Conservation (phyloP, 2,113 vertebrate species). For the Oncorhynchus mykiss region DNA sequence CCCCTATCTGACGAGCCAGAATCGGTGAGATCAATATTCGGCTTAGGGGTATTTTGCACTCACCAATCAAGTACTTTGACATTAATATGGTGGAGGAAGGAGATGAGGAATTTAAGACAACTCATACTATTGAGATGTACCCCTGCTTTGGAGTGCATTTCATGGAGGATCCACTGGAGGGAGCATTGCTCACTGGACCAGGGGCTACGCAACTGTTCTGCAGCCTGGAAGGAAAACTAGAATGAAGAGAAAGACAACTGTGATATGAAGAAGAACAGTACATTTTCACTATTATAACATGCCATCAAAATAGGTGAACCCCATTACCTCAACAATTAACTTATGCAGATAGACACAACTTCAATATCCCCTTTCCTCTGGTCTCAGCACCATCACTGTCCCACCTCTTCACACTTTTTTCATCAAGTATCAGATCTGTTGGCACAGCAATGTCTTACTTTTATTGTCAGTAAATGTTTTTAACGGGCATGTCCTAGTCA, state of each 20-base stretch:
- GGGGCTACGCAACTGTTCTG: background rate
- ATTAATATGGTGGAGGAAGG: background rate
- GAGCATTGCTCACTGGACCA: conserved; percentile 1
- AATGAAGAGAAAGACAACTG: background rate
- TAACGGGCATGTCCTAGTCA: background rate
- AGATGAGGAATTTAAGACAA: background rate
- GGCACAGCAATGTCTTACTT: too few relatives aligned
- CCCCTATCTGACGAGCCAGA: too few relatives aligned
- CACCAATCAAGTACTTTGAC: background rate
- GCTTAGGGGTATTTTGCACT: too few relatives aligned
- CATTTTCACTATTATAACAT: background rate
- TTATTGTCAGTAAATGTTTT: background rate
- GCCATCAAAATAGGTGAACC: background rate
- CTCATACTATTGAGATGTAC: background rate
- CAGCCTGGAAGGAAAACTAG: background rate
- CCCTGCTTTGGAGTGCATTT: conserved; percentile 16
- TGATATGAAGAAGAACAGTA: background rate
- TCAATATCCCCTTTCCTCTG: background rate
- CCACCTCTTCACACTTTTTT: background rate
- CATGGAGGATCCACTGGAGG: conserved; percentile 24
- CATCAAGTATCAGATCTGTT: too few relatives aligned
- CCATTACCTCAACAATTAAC: background rate
- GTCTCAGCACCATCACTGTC: background rate
- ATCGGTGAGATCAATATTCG: too few relatives aligned
- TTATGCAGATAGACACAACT: background rate